Evolutionary conservation across 2,888 invertebrate genomes (phyloP).

Genomic region (Drosophila meridiana): DNA sequence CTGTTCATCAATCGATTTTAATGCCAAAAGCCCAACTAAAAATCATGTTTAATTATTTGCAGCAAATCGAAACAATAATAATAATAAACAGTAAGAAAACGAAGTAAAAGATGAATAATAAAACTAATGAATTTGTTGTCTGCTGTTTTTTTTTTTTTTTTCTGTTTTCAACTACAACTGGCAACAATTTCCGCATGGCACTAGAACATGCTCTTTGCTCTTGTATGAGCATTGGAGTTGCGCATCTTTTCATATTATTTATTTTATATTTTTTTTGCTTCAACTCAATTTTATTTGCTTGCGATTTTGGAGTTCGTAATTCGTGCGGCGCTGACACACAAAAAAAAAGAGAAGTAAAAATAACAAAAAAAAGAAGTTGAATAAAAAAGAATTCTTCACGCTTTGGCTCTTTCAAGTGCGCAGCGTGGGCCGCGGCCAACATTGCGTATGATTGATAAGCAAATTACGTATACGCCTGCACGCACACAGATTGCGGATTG

Average conservation of each 20-base stretch:
- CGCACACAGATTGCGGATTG: conserved; percentile 43
- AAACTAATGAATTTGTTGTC: conserved; percentile 53
- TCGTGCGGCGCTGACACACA: conserved; percentile 72
- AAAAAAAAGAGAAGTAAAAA: conserved; percentile 23
- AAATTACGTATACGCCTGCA: conserved; percentile 37
- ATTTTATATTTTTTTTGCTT: not conserved
- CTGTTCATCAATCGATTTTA: conserved; percentile 38
- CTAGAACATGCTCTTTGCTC: conserved; percentile 41
- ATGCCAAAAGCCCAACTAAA: conserved; percentile 15
- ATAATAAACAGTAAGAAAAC: conserved; percentile 60
- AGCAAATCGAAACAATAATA: conserved; percentile 53
- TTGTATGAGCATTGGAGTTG: conserved; percentile 29
- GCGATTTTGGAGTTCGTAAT: conserved; percentile 65
- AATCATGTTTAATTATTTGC: conserved; percentile 70
- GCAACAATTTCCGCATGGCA: conserved; percentile 71
- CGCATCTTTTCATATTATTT: conserved; percentile 27
- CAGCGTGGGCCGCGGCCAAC: conserved; percentile 49
- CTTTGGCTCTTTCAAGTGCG: conserved; percentile 40
- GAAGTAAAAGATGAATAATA: conserved; percentile 1
- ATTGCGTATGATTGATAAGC: conserved; percentile 80
- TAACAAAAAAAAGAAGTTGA: not conserved
- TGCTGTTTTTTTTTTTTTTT: conserved; percentile 30
- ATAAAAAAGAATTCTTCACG: conserved; percentile 32
- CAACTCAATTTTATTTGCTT: conserved; percentile 27
- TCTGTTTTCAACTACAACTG: conserved; percentile 7